Base-by-base conservation (phyloP, 2,113 vertebrate genomes). In the Melanocharis versteri region DNA sequence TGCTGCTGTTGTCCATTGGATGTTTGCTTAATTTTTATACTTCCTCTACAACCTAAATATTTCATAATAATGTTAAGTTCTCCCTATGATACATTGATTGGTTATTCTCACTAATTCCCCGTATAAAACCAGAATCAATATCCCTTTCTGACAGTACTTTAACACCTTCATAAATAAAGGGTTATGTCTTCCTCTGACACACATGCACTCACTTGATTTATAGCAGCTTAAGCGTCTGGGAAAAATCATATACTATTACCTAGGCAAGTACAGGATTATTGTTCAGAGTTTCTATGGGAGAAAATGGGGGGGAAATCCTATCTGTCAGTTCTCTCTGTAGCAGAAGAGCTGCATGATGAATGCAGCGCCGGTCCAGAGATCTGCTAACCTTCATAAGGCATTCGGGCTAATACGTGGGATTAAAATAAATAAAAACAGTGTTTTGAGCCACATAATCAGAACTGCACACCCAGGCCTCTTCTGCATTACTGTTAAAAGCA, bases 91-190 rank as follows among this genome's bases (percentile, higher is more conserved):
- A 22, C 45, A 66, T 77, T 80, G 58, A 90, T 70, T 90, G 45
- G 66, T 69, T 84, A 77, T 73, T 81, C 91, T 87, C 78, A 81
- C 69, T 61, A 65, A 69, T 45, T 47, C 58, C 20, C 68, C 77
- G 35, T 21, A 84, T 44, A 84, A 95, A 92, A 80, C 28, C 62
- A 70, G 77, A 69, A 95, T 93, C 88, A 70, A 94, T 92, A 92
- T 11, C 42, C 33, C 27, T 66, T 93, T 90, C 83, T 94, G 62
- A 90, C 54, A 57, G 58, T 57, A 64, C 68, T 73, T 81, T 71
- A 89, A 91, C 37, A 90, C 65, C 73, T 83, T 85, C 33, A 85
- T 85, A 91, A 93, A 85, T 80, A 80, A 93, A 88, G 35, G 45
- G 66, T 35, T 89, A 57, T 72, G n/a, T 23, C 15, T 92, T 95